Evolutionary conservation across 2,797 vertebrate species (phyloP).

Genomic region (Lacerta viridis): DNA sequence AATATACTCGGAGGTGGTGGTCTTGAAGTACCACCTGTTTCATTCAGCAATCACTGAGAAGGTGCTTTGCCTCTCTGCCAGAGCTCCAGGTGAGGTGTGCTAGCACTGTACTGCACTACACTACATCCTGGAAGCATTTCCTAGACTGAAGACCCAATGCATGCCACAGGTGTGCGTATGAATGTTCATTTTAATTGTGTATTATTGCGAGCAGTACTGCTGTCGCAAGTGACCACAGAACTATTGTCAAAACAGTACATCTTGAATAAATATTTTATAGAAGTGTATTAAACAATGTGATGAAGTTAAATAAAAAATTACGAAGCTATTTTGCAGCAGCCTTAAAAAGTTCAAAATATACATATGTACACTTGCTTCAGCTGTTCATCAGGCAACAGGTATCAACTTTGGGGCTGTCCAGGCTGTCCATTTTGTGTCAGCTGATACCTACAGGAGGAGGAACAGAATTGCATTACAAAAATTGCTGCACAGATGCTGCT

Average conservation of each 20-base stretch:
- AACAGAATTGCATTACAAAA: neutral
- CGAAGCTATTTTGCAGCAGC: constrained; percentile 29
- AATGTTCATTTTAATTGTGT: neutral
- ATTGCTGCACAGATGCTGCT: neutral
- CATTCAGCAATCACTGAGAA: no score
- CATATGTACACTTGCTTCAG: constrained; percentile 59
- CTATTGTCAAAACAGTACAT: neutral
- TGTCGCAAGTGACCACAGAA: neutral
- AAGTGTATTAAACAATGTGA: neutral
- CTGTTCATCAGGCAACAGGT: neutral
- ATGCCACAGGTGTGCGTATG: neutral
- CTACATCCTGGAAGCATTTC: neutral
- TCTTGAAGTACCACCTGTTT: neutral
- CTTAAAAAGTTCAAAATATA: constrained; percentile 58
- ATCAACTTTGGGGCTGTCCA: constrained; percentile 75
- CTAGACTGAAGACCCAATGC: neutral
- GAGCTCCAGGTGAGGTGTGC: no score
- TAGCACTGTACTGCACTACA: neutral
- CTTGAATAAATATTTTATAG: neutral
- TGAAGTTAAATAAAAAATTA: constrained; percentile 15
- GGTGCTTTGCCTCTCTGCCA: no score
- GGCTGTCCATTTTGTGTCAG: constrained; percentile 75
- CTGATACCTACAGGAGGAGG: constrained; percentile 80
- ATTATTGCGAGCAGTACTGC: neutral
- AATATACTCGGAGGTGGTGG: neutral